A percentile compares a stretch with the other conserved stretches of the same genome.
phyloP scores from a whole-genome alignment of 1,140 invertebrate species.

The Drosophila nigromelanica region DNA sequence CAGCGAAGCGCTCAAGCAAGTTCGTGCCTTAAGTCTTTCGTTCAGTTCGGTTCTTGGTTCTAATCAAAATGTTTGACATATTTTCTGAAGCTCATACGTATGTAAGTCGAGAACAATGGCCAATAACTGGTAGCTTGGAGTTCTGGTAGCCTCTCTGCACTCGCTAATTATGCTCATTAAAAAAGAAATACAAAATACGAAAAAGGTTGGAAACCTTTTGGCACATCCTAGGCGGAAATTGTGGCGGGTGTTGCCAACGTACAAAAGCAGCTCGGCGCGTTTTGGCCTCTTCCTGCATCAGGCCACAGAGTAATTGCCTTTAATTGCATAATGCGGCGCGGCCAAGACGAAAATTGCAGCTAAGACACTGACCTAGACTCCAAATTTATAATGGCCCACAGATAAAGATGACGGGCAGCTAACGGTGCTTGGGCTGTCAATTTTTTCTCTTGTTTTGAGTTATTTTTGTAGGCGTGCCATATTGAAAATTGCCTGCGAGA shows the following conservation, averaged over 20 bases:
- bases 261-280: not conserved
- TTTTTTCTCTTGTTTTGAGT: not conserved
- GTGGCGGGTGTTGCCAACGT: constrained; percentile 41
- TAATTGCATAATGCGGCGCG: constrained; percentile 62
- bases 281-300: constrained; percentile 35
- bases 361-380: constrained; percentile 81
- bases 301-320: constrained; percentile 62
- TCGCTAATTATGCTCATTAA: constrained; percentile 78
- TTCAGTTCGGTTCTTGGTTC: constrained; percentile 23
- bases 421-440: constrained; percentile 42
- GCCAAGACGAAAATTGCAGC: constrained; percentile 63
- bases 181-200: constrained; percentile 10
- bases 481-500: constrained; percentile 29
- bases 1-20: constrained; percentile 61
- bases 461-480: constrained; percentile 26
- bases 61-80: constrained; percentile 61
- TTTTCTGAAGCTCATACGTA: constrained; percentile 27
- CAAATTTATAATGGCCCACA: constrained; percentile 61
- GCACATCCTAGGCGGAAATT: constrained; percentile 80
- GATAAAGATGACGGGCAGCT: constrained; percentile 32
- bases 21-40: constrained; percentile 56
- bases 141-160: constrained; percentile 29
- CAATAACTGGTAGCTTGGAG: constrained; percentile 61
- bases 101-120: constrained; percentile 65
- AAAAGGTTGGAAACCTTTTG: constrained; percentile 54